A percentile compares a stretch with the other conserved stretches of the same genome.
These are phyloP conservation scores for Xenopus tropicalis DNA, from an alignment of 2,113 vertebrate species.

Conservation along the genomic window DNA sequence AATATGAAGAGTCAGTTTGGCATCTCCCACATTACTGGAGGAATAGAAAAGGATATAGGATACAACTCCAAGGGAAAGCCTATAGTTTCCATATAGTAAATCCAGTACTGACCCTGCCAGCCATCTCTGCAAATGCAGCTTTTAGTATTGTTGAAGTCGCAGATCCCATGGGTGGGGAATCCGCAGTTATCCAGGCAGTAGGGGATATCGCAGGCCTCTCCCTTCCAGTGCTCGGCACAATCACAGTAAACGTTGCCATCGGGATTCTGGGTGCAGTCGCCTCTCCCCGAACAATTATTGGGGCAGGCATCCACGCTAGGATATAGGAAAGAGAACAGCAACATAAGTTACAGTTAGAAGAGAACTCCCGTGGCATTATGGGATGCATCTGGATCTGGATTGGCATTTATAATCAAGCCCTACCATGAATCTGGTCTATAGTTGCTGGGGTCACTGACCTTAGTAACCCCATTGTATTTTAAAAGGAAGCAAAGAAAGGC, in stretches of 20 bases:
- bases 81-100: no score
- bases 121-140: conserved; percentile 69
- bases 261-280: conserved; percentile 72
- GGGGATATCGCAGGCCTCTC: conserved; percentile 84
- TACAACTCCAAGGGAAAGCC: no score
- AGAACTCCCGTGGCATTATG: neutral
- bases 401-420: neutral
- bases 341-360: neutral
- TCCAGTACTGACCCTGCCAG: conserved; percentile 85
- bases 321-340: neutral
- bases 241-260: conserved; percentile 68
- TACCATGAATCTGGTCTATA: no score
- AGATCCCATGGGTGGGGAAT: conserved; percentile 70
- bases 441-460: no score
- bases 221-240: conserved; percentile 82
- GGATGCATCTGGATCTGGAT: neutral
- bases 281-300: conserved; percentile 87
- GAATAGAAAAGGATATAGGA: no score
- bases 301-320: conserved; percentile 85
- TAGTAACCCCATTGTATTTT: no score
- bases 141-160: conserved; percentile 59
- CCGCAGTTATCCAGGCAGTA: conserved; percentile 78
- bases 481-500: no score
- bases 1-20: no score
- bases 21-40: no score